Percentiles rank a stretch among this genome's conserved stretches.
Evolutionary conservation across 2,888 invertebrate species (phyloP).

Genomic region (Phortica okadai): DNA sequence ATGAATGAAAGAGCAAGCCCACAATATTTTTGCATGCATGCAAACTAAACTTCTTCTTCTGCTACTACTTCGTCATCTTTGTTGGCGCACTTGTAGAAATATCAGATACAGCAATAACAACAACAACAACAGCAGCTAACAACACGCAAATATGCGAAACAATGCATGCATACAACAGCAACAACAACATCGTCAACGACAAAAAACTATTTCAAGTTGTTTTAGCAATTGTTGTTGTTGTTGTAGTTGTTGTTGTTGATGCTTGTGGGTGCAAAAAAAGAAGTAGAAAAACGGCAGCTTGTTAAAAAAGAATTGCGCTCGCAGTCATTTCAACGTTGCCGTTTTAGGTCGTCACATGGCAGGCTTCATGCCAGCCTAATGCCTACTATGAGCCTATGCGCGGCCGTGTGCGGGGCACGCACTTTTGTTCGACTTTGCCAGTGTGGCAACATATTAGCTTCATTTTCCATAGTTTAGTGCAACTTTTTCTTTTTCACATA

Average conservation of each 20-base stretch:
- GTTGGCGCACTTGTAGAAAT: not conserved
- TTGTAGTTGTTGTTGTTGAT: not conserved
- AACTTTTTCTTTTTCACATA: slow-evolving; percentile 50
- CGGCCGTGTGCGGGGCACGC: not conserved
- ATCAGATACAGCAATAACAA: not conserved
- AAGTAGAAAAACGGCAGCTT: slow-evolving; percentile 28
- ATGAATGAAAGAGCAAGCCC: slow-evolving; percentile 4
- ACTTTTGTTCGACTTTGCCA: not conserved
- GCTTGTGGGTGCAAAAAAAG: slow-evolving; percentile 1
- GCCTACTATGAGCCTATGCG: not conserved
- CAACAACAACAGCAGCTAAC: slow-evolving; percentile 13
- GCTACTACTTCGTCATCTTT: slow-evolving; percentile 6
- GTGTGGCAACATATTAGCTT: slow-evolving; percentile 66
- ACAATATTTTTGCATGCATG: slow-evolving; percentile 16
- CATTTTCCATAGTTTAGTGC: slow-evolving; percentile 64
- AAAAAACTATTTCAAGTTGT: not conserved
- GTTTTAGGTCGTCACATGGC: not conserved
- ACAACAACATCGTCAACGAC: not conserved
- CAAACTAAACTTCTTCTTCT: not conserved
- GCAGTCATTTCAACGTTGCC: slow-evolving; percentile 55
- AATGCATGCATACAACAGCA: slow-evolving; percentile 18
- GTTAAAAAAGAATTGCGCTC: slow-evolving; percentile 48
- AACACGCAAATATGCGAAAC: slow-evolving; percentile 29
- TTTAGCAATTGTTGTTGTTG: not conserved
- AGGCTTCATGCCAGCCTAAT: not conserved